phyloP scores from a whole-genome alignment of 1,140 invertebrate species.

The Trichonephila inaurata region DNA sequence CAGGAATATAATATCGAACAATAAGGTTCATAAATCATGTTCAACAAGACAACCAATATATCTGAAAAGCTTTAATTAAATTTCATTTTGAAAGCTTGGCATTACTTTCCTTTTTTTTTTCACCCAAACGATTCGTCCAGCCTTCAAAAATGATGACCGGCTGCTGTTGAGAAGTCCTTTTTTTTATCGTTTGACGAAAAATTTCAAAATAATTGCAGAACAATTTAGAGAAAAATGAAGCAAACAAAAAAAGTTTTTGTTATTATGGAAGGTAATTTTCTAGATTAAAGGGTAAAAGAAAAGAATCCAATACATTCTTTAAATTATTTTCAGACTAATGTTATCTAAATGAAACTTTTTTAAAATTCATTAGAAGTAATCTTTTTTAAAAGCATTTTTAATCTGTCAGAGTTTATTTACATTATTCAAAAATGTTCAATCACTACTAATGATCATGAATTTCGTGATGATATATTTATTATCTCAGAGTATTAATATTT shows the following conservation, averaged over 20 bases:
- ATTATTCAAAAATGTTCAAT: too few species aligned
- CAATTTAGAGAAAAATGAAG: not conserved
- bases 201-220: not conserved
- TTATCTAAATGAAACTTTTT: too few species aligned
- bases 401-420: too few species aligned
- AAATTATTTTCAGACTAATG: too few species aligned
- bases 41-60: conserved; percentile 41
- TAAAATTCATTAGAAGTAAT: too few species aligned
- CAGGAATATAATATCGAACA: not conserved
- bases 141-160: not conserved
- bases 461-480: too few species aligned
- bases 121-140: not conserved
- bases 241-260: not conserved
- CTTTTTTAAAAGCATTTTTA: too few species aligned
- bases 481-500: too few species aligned
- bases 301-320: too few species aligned
- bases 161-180: not conserved
- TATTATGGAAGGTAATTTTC: not conserved
- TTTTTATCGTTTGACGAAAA: not conserved
- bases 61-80: conserved; percentile 35
- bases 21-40: conserved; percentile 47
- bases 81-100: not conserved
- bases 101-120: not conserved
- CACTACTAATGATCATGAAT: too few species aligned
- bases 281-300: not conserved